Evolutionary conservation across 2,113 vertebrate species (phyloP).

Genomic region (Haemorhous mexicanus): DNA sequence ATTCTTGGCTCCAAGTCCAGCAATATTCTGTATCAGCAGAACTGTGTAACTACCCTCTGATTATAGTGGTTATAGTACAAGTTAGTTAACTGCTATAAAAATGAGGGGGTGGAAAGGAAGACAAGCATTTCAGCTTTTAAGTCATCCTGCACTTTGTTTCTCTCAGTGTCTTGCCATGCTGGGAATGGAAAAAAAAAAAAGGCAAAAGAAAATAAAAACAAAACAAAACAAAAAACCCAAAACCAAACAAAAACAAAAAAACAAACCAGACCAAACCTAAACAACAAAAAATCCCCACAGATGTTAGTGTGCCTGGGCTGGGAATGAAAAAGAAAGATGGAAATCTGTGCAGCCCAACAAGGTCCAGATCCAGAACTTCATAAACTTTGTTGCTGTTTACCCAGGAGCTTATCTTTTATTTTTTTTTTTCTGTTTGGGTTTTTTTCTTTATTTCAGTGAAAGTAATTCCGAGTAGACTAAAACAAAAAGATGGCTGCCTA

Average conservation of each 20-base stretch:
- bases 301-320: not conserved
- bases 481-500: not conserved
- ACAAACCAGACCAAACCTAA: not conserved
- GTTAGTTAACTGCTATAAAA: conserved; percentile 25
- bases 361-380: not conserved
- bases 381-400: not conserved
- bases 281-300: not conserved
- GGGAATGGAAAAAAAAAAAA: not conserved
- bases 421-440: not conserved
- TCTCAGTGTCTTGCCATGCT: not conserved
- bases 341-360: not conserved
- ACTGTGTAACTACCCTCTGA: not conserved
- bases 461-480: not conserved
- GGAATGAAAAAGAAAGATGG: not conserved
- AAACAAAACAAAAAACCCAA: not conserved
- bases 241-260: not conserved
- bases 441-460: not conserved
- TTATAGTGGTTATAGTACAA: conserved; percentile 24
- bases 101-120: not conserved
- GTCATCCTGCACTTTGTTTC: not conserved
- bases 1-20: not conserved
- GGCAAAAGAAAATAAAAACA: not conserved
- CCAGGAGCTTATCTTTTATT: not conserved
- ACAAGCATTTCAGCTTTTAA: not conserved
- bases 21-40: conserved; percentile 38